These are phyloP conservation scores for Montipora capricornis DNA, from an alignment of 64 coral and sea anemone species.

Conservation along the genomic window DNA sequence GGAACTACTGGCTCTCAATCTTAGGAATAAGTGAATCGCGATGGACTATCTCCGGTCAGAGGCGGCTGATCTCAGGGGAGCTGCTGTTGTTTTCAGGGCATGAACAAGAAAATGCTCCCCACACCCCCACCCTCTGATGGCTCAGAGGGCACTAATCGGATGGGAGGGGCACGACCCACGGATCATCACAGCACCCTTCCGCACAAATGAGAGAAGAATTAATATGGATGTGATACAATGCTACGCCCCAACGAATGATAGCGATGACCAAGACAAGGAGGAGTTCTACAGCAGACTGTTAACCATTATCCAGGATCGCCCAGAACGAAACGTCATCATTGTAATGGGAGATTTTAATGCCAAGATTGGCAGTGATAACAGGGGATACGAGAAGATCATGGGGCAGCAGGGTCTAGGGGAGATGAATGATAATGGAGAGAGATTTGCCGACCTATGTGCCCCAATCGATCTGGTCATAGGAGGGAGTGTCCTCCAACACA, in stretches of 20 bases:
- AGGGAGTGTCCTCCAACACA: conserved; percentile 44
- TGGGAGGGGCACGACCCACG: not conserved
- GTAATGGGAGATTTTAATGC: not conserved
- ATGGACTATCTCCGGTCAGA: not conserved
- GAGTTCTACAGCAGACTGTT: conserved; percentile 34
- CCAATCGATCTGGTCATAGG: conserved; percentile 10
- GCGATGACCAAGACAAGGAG: conserved; percentile 10
- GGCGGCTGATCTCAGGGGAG: not conserved
- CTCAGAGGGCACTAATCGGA: conserved; percentile 23
- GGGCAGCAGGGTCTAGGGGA: not conserved
- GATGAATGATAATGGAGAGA: not conserved
- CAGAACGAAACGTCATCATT: not conserved
- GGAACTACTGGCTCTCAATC: not conserved
- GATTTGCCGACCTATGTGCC: conserved; percentile 23
- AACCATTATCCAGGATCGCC: not conserved
- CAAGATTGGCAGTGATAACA: not conserved
- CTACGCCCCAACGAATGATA: conserved; percentile 45
- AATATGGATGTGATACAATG: conserved; percentile 12
- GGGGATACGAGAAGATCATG: not conserved
- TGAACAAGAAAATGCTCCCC: not conserved
- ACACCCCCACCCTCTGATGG: conserved; percentile 32
- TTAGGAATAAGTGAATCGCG: not conserved
- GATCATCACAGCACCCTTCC: not conserved
- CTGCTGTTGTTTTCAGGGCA: not conserved
- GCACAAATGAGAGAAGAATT: not conserved